Conservation (phyloP, 1,140 invertebrate genomes). For the Lucilia sericata region DNA sequence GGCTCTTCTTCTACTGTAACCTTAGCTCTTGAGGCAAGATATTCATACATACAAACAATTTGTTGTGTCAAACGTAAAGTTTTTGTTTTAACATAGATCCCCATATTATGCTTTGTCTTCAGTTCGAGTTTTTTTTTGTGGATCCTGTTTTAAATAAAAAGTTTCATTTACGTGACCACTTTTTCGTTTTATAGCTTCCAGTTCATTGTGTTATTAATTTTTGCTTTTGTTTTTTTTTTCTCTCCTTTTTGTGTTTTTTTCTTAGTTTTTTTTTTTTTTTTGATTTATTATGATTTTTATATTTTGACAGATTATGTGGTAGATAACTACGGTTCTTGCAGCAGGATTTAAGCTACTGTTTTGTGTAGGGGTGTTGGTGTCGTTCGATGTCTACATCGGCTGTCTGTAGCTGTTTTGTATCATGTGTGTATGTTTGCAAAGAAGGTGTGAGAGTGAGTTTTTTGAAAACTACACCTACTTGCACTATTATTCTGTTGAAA, state of each 20-base stretch:
- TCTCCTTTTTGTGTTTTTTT: background rate
- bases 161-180: constrained; percentile 33
- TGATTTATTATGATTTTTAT: constrained; percentile 43
- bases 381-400: background rate
- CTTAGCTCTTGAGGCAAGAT: background rate
- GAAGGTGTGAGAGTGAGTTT: background rate
- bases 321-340: constrained; percentile 23
- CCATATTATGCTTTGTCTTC: background rate
- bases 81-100: background rate
- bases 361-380: background rate
- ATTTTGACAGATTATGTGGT: constrained; percentile 43
- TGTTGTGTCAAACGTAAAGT: background rate
- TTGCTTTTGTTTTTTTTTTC: background rate
- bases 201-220: background rate
- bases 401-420: background rate
- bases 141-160: constrained; percentile 13
- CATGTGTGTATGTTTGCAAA: background rate
- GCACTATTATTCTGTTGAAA: background rate
- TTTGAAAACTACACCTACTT: constrained; percentile 11
- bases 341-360: constrained; percentile 20
- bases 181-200: background rate
- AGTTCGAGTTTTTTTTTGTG: background rate
- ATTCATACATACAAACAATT: background rate
- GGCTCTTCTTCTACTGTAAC: background rate
- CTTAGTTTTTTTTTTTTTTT: background rate